phyloP scores from a whole-genome alignment of 2,888 invertebrate species.

The Empis livida region DNA sequence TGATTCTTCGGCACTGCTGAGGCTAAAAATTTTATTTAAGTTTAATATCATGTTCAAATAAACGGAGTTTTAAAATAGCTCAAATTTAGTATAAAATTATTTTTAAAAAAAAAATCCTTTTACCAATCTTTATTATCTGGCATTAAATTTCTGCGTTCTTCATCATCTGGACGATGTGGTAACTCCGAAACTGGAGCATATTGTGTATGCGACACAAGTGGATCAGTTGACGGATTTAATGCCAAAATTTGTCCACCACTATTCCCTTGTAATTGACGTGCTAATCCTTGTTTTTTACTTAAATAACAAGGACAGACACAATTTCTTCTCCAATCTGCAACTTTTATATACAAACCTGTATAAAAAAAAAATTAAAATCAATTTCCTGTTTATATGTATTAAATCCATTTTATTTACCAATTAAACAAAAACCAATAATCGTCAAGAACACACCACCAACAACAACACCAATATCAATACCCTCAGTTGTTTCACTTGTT shows the following conservation, averaged over 20 bases:
- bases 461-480: conserved; percentile 41
- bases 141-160: conserved; percentile 62
- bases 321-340: conserved; percentile 29
- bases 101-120: too few species aligned
- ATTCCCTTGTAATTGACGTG: conserved; percentile 31
- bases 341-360: conserved; percentile 29
- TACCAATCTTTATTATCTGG: conserved; percentile 60
- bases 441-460: conserved; percentile 49
- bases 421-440: conserved; percentile 46
- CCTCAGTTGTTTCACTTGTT: conserved; percentile 16
- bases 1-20: conserved; percentile 58
- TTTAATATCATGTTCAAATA: too few species aligned
- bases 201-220: conserved; percentile 55
- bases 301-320: conserved; percentile 25
- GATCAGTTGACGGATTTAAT: conserved; percentile 62
- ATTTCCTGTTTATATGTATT: not conserved
- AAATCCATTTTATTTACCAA: conserved; percentile 36
- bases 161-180: conserved; percentile 47
- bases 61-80: too few species aligned
- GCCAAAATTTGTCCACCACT: conserved; percentile 43
- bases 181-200: conserved; percentile 64
- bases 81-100: too few species aligned
- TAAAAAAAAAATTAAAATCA: conserved; percentile 9
- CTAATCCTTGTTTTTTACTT: conserved; percentile 25
- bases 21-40: conserved; percentile 32